Conservation (phyloP, 30 jellyfish, hydroid and myxozoan genomes). For the Cassiopea xamachana region DNA sequence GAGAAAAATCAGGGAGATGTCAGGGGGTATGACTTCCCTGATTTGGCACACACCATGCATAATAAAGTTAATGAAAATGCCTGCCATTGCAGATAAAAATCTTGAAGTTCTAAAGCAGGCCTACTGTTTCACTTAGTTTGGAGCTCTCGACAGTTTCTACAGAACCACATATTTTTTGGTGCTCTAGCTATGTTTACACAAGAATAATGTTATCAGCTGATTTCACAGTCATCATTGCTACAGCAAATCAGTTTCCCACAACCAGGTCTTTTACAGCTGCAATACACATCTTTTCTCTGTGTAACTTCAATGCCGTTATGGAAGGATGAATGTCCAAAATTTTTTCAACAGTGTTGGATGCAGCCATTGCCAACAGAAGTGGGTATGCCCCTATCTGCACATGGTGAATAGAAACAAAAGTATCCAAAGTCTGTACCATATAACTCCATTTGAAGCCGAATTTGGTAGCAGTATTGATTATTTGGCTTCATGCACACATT, state of each 20-base stretch:
- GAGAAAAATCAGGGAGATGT: too few species aligned
- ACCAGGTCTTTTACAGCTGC: slow-evolving; percentile 46
- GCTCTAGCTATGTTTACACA: slow-evolving; percentile 51
- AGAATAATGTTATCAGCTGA: slow-evolving; percentile 38
- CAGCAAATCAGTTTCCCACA: slow-evolving; percentile 52
- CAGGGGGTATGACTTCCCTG: too few species aligned
- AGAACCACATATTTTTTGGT: slow-evolving; percentile 31
- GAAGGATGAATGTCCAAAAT: slow-evolving; percentile 38
- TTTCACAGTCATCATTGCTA: slow-evolving; percentile 19
- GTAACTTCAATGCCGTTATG: slow-evolving; percentile 19
- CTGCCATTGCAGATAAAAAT: too few species aligned
- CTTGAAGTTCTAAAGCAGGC: too few species aligned
- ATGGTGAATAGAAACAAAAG: slow-evolving; percentile 15
- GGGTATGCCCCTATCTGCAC: neutral
- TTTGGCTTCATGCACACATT: slow-evolving; percentile 6
- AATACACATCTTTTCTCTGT: slow-evolving; percentile 10
- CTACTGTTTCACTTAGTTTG: neutral
- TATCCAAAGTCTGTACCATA: slow-evolving; percentile 25
- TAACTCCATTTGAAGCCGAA: slow-evolving; percentile 34
- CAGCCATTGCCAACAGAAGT: neutral
- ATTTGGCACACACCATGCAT: too few species aligned
- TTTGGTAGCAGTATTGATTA: slow-evolving; percentile 26
- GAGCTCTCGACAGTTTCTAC: neutral
- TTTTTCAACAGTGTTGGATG: slow-evolving; percentile 8
- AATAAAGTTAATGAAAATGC: too few species aligned